Conservation (phyloP, 2,888 invertebrate genomes). For the Cyrtodaria siliqua region DNA sequence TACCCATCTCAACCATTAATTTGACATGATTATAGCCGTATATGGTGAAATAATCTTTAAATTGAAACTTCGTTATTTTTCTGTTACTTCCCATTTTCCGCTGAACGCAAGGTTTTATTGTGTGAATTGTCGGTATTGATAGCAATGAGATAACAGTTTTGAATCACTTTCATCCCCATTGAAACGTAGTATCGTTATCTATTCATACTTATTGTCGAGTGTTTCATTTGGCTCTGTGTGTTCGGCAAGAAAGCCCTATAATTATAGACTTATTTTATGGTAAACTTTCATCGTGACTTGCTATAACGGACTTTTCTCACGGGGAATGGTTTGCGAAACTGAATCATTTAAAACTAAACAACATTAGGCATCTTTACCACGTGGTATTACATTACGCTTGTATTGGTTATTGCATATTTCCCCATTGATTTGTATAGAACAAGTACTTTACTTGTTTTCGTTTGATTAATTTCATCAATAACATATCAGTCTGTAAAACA, state of each 20-base stretch:
- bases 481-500: no score
- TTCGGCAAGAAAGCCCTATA: slow-evolving; percentile 25
- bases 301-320: slow-evolving; percentile 48
- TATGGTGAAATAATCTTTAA: slow-evolving; percentile 10
- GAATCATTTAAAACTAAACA: background rate
- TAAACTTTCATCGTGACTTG: slow-evolving; percentile 23
- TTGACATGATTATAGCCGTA: slow-evolving; percentile 21
- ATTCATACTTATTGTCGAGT: slow-evolving; percentile 30
- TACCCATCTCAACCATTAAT: slow-evolving; percentile 2
- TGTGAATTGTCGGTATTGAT: slow-evolving; percentile 1
- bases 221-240: slow-evolving; percentile 13
- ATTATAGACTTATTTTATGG: slow-evolving; percentile 21
- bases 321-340: slow-evolving; percentile 22
- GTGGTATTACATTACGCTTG: no score
- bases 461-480: no score
- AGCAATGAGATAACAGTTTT: slow-evolving; percentile 18
- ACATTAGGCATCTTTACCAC: no score
- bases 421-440: no score
- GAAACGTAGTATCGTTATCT: slow-evolving; percentile 18
- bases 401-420: no score
- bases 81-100: slow-evolving; percentile 14
- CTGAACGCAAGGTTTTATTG: slow-evolving; percentile 8
- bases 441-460: no score
- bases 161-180: slow-evolving; percentile 14
- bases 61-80: slow-evolving; percentile 8